Base-by-base conservation (phyloP, 1,140 invertebrate species). In the Heliconius hewitsoni region DNA sequence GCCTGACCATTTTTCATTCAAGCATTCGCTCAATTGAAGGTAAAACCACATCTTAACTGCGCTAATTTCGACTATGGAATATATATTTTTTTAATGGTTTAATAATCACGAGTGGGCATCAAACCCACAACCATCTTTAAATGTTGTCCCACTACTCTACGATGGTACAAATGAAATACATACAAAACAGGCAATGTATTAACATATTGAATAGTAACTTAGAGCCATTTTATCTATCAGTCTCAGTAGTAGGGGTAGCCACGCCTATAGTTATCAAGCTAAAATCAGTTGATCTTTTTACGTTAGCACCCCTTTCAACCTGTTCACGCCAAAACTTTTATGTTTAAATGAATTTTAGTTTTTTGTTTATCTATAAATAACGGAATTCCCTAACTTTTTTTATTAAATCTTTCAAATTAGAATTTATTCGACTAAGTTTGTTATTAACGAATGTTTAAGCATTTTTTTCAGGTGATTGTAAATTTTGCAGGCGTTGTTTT, bases 211-310 rank as follows among this genome's bases (percentile, higher is more conserved):
- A 30, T 11, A n/a, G 8, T 57, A 9, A 52, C 27, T 50, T 72
- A 39, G 46, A 5, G 16, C 39, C 30, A 23, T 9, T 55, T 71
- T 39, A n/a, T 42, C n/a, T 18, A 16, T 23, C 6, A 57, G 27
- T 30, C 13, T 71, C 42, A 52, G 39, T 74, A 77, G 39, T 60
- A 74, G 52, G 60, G 60, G n/a, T 30, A 74, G 18, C 75, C 79
- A 77, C 79, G 75, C 79, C 79, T 80, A 60, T 74, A 55, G 79
- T 89, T 89, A 89, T 89, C 88, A 86, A 81, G 83, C 84, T 82
- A 82, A 83, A 87, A 88, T 87, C 86, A 86, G 82, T 82, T 82
- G 76, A 85, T 75, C 87, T 89, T 88, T 89, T 87, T 86, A 82
- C 73, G 83, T 87, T 89, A 84, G 83, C 86, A 86, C 83, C 83